Percentiles rank a stretch among this genome's conserved stretches.
These are phyloP conservation scores for Taurulus bubalis DNA, from an alignment of 2,113 vertebrate species.

Conservation along the genomic window DNA sequence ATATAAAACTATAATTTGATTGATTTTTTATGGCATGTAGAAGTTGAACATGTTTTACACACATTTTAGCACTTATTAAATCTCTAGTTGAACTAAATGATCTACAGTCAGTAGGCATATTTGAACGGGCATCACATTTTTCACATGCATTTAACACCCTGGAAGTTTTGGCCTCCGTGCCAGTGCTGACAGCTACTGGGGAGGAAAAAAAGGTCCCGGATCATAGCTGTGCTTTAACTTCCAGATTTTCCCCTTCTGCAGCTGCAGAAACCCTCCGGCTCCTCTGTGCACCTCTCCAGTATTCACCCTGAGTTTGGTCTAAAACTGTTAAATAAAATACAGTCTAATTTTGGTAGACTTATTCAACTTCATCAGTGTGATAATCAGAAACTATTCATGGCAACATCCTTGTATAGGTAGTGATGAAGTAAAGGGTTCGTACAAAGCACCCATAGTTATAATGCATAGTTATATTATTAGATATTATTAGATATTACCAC, in stretches of 20 bases:
- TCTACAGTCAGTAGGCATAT: slow-evolving; percentile 13
- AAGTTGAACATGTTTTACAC: slow-evolving; percentile 11
- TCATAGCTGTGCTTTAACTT: slow-evolving; percentile 33
- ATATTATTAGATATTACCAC: background rate
- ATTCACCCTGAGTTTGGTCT: background rate
- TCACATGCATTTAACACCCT: slow-evolving; percentile 40
- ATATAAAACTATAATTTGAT: background rate
- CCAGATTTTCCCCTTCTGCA: slow-evolving; percentile 22
- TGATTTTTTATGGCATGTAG: background rate
- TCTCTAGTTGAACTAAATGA: background rate
- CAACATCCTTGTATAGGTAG: background rate
- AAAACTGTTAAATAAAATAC: background rate
- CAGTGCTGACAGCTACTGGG: slow-evolving; percentile 53
- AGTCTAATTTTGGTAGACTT: background rate
- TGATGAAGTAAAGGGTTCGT: background rate
- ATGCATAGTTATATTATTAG: background rate
- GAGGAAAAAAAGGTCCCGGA: slow-evolving; percentile 11
- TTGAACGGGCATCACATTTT: slow-evolving; percentile 45
- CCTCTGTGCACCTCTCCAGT: background rate
- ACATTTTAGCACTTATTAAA: slow-evolving; percentile 2
- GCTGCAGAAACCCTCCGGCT: slow-evolving; percentile 11
- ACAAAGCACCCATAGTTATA: no score
- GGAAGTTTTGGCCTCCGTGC: slow-evolving; percentile 18
- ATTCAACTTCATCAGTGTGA: background rate
- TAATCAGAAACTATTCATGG: background rate